These are phyloP conservation scores for Meliscaeva auricollis DNA, from an alignment of 2,888 invertebrate species.

Conservation along the genomic window DNA sequence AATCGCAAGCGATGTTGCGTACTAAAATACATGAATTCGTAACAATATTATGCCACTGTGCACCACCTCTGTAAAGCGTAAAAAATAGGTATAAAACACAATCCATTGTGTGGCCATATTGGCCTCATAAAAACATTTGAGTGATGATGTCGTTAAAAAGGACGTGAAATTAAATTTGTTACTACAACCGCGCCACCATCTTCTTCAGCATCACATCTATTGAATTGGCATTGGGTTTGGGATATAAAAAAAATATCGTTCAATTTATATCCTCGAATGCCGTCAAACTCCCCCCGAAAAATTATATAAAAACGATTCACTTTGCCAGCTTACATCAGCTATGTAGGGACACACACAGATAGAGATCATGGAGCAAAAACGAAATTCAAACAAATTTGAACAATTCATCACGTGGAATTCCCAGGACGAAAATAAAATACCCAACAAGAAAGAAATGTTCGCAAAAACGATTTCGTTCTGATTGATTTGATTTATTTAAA, in stretches of 20 bases:
- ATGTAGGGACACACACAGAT: neutral
- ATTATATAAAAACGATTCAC: slow-evolving; percentile 37
- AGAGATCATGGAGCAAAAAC: slow-evolving; percentile 51
- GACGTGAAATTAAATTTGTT: slow-evolving; percentile 70
- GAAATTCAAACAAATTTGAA: slow-evolving; percentile 69
- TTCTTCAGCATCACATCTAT: neutral
- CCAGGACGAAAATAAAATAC: slow-evolving; percentile 68
- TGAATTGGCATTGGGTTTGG: slow-evolving; percentile 6
- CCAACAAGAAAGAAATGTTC: slow-evolving; percentile 30
- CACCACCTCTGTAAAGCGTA: neutral
- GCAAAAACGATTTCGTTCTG: slow-evolving; percentile 68
- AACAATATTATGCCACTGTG: neutral
- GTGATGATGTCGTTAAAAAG: slow-evolving; percentile 69
- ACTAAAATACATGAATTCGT: neutral
- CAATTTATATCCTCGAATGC: slow-evolving; percentile 67
- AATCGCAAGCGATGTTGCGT: neutral
- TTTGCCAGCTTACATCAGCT: neutral
- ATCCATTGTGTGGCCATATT: slow-evolving; percentile 25
- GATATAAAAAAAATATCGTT: slow-evolving; percentile 61
- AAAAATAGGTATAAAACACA: slow-evolving; percentile 7
- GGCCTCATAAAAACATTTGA: slow-evolving; percentile 65
- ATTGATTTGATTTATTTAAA: slow-evolving; percentile 76
- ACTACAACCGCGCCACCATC: slow-evolving; percentile 26
- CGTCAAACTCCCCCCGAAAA: slow-evolving; percentile 14
- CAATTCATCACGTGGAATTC: slow-evolving; percentile 73